These are phyloP conservation scores for Camptogramma bilineatum DNA, from an alignment of 2,888 invertebrate genomes.

Conservation along the genomic window DNA sequence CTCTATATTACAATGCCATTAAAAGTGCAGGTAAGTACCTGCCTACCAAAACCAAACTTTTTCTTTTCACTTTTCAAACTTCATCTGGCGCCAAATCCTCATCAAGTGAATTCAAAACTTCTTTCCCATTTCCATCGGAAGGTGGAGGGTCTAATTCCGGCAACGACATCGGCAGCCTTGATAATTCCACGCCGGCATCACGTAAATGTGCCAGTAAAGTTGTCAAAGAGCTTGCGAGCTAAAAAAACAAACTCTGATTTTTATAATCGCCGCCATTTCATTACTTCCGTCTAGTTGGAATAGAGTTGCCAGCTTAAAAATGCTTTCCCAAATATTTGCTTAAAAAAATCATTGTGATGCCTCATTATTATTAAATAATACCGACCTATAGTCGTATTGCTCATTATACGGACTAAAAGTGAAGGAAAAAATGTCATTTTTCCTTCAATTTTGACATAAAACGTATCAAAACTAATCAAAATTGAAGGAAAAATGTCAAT, in stretches of 20 bases:
- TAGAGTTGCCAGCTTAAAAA: constrained; percentile 9
- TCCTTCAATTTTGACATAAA: no score
- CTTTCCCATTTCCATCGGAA: constrained; percentile 18
- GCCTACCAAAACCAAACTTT: not conserved
- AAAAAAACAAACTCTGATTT: constrained; percentile 18
- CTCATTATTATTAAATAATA: no score
- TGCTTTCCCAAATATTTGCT: constrained; percentile 7
- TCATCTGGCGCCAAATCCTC: constrained; percentile 66
- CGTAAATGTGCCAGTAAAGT: constrained; percentile 58
- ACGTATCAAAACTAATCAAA: no score
- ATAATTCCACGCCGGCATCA: constrained; percentile 60
- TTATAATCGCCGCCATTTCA: constrained; percentile 13
- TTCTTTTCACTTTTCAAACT: no score
- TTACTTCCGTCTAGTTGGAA: constrained; percentile 1
- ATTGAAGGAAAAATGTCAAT: no score
- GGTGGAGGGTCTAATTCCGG: constrained; percentile 31
- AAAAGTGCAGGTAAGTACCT: not conserved
- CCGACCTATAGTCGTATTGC: no score
- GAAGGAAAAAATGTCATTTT: no score
- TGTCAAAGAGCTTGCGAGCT: constrained; percentile 68
- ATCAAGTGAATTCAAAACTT: constrained; percentile 41
- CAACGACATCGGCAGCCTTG: constrained; percentile 43
- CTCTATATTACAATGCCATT: not conserved
- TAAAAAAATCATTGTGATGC: not conserved
- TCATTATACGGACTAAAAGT: no score